Conservation (phyloP, 2,888 invertebrate species). For the Amorpha juglandis region DNA sequence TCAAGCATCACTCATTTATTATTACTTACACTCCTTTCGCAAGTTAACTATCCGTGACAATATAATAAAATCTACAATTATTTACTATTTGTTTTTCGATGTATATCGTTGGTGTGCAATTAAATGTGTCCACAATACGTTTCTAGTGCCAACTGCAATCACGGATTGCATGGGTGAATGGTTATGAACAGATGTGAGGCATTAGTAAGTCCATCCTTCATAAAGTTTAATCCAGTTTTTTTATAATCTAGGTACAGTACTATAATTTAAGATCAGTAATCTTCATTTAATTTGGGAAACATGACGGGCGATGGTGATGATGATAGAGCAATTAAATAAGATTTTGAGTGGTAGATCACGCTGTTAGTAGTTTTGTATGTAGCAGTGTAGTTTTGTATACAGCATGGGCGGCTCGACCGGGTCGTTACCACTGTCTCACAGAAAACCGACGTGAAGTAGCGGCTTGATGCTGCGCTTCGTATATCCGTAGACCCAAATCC, state of each 20-base stretch:
- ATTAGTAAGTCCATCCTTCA: conserved; percentile 2
- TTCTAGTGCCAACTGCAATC: conserved; percentile 10
- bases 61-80: background rate
- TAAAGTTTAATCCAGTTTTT: background rate
- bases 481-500: no score
- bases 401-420: no score
- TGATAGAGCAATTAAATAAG: no score
- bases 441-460: no score
- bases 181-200: background rate
- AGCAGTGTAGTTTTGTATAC: no score
- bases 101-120: conserved; percentile 8
- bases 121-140: background rate
- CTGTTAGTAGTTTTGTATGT: no score
- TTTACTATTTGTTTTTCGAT: conserved; percentile 3
- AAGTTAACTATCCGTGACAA: background rate
- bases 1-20: no score
- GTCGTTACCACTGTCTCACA: no score
- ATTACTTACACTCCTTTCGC: background rate
- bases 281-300: no score
- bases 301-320: no score
- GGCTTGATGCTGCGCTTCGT: no score
- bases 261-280: background rate
- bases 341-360: no score
- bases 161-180: background rate
- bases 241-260: background rate